phyloP scores from a whole-genome alignment of 1,140 invertebrate species.

The Camponotus vicinus region DNA sequence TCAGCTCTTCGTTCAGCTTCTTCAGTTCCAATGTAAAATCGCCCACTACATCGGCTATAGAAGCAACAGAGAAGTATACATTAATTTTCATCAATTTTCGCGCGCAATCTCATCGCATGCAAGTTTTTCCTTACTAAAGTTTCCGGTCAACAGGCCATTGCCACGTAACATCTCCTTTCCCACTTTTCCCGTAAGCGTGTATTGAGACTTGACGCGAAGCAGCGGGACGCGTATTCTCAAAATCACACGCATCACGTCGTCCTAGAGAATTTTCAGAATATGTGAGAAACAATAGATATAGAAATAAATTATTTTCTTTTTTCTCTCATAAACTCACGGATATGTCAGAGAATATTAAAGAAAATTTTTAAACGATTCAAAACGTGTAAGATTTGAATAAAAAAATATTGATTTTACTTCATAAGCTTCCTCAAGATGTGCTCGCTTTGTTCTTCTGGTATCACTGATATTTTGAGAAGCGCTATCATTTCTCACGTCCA shows the following conservation, averaged over 20 bases:
- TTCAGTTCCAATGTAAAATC: constrained; percentile 84
- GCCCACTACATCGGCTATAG: constrained; percentile 79
- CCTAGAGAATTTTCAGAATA: constrained; percentile 68
- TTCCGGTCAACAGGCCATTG: constrained; percentile 79
- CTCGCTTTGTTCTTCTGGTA: constrained; percentile 78
- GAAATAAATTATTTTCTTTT: neutral
- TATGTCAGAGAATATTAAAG: neutral
- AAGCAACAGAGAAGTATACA: neutral
- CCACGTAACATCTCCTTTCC: constrained; percentile 79
- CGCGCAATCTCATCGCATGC: neutral
- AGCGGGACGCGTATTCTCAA: constrained; percentile 81
- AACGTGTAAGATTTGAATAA: neutral
- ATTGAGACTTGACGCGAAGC: constrained; percentile 81
- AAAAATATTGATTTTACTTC: constrained; percentile 74
- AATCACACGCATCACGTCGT: constrained; percentile 83
- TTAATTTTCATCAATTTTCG: neutral
- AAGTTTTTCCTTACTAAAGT: constrained; percentile 81
- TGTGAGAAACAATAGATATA: no score
- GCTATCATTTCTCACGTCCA: constrained; percentile 62
- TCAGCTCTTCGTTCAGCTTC: constrained; percentile 76
- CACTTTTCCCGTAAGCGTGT: constrained; percentile 81
- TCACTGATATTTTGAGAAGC: constrained; percentile 57
- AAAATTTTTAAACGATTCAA: neutral
- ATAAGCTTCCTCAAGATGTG: constrained; percentile 72
- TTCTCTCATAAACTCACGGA: neutral